Conservation (phyloP, 1,140 invertebrate genomes). For the Campodea augens region DNA sequence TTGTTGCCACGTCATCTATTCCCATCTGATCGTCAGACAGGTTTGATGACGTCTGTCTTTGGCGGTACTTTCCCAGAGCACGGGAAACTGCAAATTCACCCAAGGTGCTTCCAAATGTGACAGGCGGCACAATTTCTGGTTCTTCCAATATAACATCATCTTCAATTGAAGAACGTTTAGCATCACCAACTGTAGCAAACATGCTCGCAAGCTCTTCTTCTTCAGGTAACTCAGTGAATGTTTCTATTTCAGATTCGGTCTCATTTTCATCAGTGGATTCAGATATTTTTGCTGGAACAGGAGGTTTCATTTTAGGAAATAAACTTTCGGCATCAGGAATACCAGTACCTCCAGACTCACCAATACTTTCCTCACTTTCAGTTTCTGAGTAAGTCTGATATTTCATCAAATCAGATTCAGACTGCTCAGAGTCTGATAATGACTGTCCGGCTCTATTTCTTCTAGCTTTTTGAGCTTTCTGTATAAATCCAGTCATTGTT, state of each 20-base stretch:
- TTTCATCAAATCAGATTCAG: slow-evolving; percentile 43
- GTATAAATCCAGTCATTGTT: slow-evolving; percentile 54
- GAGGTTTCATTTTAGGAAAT: not conserved
- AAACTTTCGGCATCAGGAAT: not conserved
- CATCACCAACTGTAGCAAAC: slow-evolving; percentile 51
- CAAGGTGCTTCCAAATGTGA: slow-evolving; percentile 35
- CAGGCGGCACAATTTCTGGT: slow-evolving; percentile 23
- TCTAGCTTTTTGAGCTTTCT: slow-evolving; percentile 49
- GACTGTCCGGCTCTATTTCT: slow-evolving; percentile 33
- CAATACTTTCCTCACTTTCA: not conserved
- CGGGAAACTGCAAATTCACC: slow-evolving; percentile 68
- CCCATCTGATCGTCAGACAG: slow-evolving; percentile 36
- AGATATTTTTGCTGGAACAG: not conserved
- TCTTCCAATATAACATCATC: slow-evolving; percentile 6
- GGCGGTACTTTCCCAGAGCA: slow-evolving; percentile 58
- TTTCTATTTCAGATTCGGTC: slow-evolving; percentile 23
- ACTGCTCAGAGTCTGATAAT: slow-evolving; percentile 53
- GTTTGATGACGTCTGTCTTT: slow-evolving; percentile 46
- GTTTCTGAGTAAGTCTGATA: not conserved
- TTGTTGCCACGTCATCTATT: slow-evolving; percentile 30
- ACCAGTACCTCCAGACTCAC: not conserved
- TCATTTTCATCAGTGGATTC: not conserved
- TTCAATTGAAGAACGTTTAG: slow-evolving; percentile 28
- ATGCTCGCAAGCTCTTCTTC: slow-evolving; percentile 36
- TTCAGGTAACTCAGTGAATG: slow-evolving; percentile 27